Conservation (phyloP, 2,888 invertebrate genomes). For the Chrysomela aeneicollis region DNA sequence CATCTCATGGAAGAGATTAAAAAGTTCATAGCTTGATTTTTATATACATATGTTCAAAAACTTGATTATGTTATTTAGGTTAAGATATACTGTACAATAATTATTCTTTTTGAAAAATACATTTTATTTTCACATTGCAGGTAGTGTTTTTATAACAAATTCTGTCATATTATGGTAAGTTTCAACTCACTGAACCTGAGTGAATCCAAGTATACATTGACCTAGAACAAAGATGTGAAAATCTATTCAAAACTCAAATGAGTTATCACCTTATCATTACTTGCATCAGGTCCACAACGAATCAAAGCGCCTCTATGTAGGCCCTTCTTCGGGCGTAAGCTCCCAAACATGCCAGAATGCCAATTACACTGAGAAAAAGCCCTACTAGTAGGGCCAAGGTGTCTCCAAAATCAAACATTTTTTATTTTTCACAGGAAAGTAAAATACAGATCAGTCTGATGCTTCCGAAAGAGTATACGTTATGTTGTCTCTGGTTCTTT, state of each 20-base stretch:
- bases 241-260: too few relatives aligned
- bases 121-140: neutral
- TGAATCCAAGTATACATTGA: neutral
- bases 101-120: neutral
- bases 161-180: too few relatives aligned
- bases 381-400: slow-evolving; percentile 72
- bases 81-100: neutral
- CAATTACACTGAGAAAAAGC: slow-evolving; percentile 67
- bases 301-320: slow-evolving; percentile 53
- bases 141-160: neutral
- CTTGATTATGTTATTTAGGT: slow-evolving; percentile 5
- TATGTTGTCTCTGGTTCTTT: too few relatives aligned
- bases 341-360: slow-evolving; percentile 73
- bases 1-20: slow-evolving; percentile 46
- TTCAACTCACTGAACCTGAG: too few relatives aligned
- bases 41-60: too few relatives aligned
- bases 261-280: too few relatives aligned
- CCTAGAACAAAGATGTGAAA: neutral
- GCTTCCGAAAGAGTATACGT: too few relatives aligned
- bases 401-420: slow-evolving; percentile 71
- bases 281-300: slow-evolving; percentile 17
- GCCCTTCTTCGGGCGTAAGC: slow-evolving; percentile 72
- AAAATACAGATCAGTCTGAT: too few relatives aligned
- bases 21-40: slow-evolving; percentile 29
- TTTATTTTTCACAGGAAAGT: slow-evolving; percentile 7